Conservation (phyloP, 2,113 vertebrate species). For the Bothrops jararaca region DNA sequence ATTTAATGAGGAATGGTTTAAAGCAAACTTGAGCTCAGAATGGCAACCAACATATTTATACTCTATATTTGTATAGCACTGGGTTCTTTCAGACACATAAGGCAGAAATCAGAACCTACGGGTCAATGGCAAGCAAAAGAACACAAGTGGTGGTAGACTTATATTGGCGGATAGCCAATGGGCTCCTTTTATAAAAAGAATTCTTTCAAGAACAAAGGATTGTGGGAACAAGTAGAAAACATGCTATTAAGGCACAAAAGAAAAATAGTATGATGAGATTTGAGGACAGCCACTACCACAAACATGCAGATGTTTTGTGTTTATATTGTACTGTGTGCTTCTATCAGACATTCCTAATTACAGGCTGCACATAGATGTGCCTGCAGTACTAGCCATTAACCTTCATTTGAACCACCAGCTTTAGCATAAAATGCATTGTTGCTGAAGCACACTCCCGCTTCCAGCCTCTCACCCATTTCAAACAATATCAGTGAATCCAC, state of each 20-base stretch:
- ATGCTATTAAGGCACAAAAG: slow-evolving; percentile 26
- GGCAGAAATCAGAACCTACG: not conserved
- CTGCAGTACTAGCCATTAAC: slow-evolving; percentile 56
- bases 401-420: slow-evolving; percentile 54
- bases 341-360: slow-evolving; percentile 56
- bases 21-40: not conserved
- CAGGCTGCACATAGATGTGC: slow-evolving; percentile 29
- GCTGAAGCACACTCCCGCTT: slow-evolving; percentile 16
- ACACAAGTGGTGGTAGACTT: not conserved
- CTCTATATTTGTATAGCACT: not conserved
- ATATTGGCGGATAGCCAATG: not conserved
- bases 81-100: not conserved
- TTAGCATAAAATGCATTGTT: slow-evolving; percentile 47
- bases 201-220: not conserved
- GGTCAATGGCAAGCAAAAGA: not conserved
- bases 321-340: slow-evolving; percentile 30
- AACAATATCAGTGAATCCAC: slow-evolving; percentile 1
- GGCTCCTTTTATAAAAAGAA: not conserved
- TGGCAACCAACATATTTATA: not conserved
- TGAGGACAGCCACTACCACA: slow-evolving; percentile 9
- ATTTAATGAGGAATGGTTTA: not conserved
- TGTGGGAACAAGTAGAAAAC: not conserved
- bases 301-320: slow-evolving; percentile 60
- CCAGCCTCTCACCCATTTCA: not conserved
- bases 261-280: not conserved